Evolutionary conservation across 2,888 invertebrate species (phyloP), one percentile per base, ranked within the genome.

Genomic region (Drosophila atripex): DNA sequence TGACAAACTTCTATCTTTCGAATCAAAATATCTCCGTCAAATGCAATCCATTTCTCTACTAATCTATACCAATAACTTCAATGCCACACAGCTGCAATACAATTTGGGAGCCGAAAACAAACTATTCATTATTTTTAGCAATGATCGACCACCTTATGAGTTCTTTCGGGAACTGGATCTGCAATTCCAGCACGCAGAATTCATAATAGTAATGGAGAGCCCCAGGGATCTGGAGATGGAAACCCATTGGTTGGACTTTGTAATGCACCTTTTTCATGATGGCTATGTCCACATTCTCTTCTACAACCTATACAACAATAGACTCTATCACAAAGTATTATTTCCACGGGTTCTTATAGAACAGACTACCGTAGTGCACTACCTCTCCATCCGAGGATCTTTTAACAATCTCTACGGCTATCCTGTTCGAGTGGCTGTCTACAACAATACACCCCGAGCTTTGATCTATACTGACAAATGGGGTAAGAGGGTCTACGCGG

Each of bases 341-440:
- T 80, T 84, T 43, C 80, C 85, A 1, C 0, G 45, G 0, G 0
- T 71, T 0, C 14, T n/a, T 0, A 41, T 80, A 0, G 0, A 28
- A 0, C 32, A 46, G 12, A 54, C 52, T 11, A 65, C 5, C 8
- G 49, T 88, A 1, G 32, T 23, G 4, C 16, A 25, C 0, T 86
- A 86, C 18, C 46, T 56, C 0, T 1, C 23, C 0, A 3, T 18
- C 0, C 51, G 72, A 0, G 52, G 35, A 18, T 4, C 47, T 0
- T 12, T 51, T 0, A 12, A 0, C 0, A 18, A 82, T 60, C 14
- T 82, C 8, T 11, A 80, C 14, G 80, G 85, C 0, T 45, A 56
- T 8, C 49, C 57, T 32, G 49, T 79, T 12, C 75, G 71, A 0
- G 80, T 82, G 12, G 88, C 87, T 2, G 59, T 53, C 49, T 82